Evolutionary conservation across 1,140 invertebrate genomes (phyloP).

Genomic region (Trypoxylus dichotomus): DNA sequence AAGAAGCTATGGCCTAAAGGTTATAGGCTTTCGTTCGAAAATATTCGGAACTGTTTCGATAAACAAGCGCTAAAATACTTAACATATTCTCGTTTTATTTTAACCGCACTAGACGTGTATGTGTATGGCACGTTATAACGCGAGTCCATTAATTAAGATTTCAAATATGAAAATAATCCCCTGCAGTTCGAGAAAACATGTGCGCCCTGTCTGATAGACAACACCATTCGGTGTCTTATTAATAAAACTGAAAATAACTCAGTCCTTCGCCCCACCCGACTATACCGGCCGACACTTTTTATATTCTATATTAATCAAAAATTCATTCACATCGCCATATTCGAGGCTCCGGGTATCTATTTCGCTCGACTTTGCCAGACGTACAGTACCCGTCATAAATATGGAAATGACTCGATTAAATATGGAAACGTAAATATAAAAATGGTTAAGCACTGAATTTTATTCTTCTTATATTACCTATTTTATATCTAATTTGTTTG

Average conservation of each 20-base stretch:
- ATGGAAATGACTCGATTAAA: too few species aligned
- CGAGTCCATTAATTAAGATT: slow-evolving; percentile 23
- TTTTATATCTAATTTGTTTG: too few species aligned
- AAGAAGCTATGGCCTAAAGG: too few species aligned
- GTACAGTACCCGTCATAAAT: not conserved
- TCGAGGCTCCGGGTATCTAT: slow-evolving; percentile 8
- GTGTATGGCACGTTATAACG: not conserved
- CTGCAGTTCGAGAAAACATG: slow-evolving; percentile 30
- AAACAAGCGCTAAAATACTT: not conserved
- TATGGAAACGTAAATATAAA: too few species aligned
- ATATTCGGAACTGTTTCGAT: too few species aligned
- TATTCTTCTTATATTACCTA: too few species aligned
- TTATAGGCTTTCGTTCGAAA: too few species aligned
- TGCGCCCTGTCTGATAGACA: slow-evolving; percentile 5
- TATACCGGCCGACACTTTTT: slow-evolving; percentile 41
- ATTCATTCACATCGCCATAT: slow-evolving; percentile 38
- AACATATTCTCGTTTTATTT: not conserved
- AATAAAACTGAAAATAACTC: slow-evolving; percentile 48
- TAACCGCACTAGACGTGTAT: not conserved
- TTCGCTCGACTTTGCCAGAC: not conserved
- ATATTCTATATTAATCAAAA: slow-evolving; percentile 47
- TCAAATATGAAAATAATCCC: slow-evolving; percentile 33
- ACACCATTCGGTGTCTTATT: slow-evolving; percentile 48
- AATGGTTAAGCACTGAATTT: too few species aligned
- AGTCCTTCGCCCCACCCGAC: slow-evolving; percentile 36